phyloP scores from a whole-genome alignment of 2,888 invertebrate species.

The Drosophila kanekoi region DNA sequence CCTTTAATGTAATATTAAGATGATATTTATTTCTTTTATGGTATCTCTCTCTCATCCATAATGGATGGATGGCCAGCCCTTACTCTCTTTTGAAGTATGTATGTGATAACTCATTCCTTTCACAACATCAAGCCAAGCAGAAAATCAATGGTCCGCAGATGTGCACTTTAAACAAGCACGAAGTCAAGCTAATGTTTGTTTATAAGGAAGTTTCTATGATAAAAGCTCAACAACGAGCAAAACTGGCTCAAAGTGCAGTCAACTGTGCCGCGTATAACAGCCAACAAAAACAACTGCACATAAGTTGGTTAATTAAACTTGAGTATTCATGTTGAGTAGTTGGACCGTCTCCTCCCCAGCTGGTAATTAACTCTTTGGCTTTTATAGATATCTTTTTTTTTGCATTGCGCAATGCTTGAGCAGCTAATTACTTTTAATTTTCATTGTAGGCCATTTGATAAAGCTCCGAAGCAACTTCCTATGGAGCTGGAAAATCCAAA shows the following conservation, averaged over 20 bases:
- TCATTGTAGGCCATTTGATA: constrained; percentile 69
- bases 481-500: constrained; percentile 51
- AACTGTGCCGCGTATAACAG: constrained; percentile 45
- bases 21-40: too few relatives aligned
- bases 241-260: constrained; percentile 50
- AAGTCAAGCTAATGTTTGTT: neutral
- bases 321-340: constrained; percentile 44
- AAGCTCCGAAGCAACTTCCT: constrained; percentile 60
- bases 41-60: too few relatives aligned
- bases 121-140: constrained; percentile 46
- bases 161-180: constrained; percentile 8
- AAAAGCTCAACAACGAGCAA: constrained; percentile 14
- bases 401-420: constrained; percentile 52
- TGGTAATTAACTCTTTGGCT: constrained; percentile 48
- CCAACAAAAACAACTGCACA: constrained; percentile 1
- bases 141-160: constrained; percentile 48
- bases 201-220: constrained; percentile 57
- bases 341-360: constrained; percentile 8
- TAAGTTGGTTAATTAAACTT: constrained; percentile 41
- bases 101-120: constrained; percentile 18
- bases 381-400: constrained; percentile 26
- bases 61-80: too few relatives aligned
- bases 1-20: too few relatives aligned
- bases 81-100: too few relatives aligned
- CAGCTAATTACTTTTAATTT: constrained; percentile 71